Conservation (phyloP, 2,888 invertebrate genomes). For the Rhamnusium bicolor region DNA sequence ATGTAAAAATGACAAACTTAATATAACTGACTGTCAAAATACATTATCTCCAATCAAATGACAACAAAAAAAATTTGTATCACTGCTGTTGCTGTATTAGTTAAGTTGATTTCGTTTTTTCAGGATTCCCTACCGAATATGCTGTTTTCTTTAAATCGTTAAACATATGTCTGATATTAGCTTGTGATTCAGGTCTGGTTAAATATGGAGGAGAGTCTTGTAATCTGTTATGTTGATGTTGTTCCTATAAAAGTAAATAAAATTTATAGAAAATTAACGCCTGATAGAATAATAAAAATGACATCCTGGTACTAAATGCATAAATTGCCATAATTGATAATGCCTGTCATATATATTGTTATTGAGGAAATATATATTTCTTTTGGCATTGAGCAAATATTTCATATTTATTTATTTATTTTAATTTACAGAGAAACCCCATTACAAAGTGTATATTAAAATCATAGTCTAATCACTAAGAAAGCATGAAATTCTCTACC, state of each 20-base stretch:
- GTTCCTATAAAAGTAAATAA: constrained; percentile 14
- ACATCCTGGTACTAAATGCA: too few species aligned
- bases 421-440: too few species aligned
- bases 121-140: constrained; percentile 34
- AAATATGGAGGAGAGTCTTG: neutral
- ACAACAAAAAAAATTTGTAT: neutral
- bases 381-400: too few species aligned
- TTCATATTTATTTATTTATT: too few species aligned
- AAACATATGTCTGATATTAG: constrained; percentile 48
- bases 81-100: neutral
- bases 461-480: too few species aligned
- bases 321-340: too few species aligned
- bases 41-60: neutral
- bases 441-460: too few species aligned
- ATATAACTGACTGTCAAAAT: neutral
- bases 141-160: constrained; percentile 50
- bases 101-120: constrained; percentile 26
- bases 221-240: neutral
- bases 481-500: too few species aligned
- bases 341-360: too few species aligned
- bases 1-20: neutral
- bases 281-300: too few species aligned
- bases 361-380: too few species aligned
- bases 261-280: neutral
- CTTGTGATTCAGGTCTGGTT: constrained; percentile 43